Evolutionary conservation across 2,797 vertebrate genomes (phyloP).

Genomic region (Peromyscus attwateri): DNA sequence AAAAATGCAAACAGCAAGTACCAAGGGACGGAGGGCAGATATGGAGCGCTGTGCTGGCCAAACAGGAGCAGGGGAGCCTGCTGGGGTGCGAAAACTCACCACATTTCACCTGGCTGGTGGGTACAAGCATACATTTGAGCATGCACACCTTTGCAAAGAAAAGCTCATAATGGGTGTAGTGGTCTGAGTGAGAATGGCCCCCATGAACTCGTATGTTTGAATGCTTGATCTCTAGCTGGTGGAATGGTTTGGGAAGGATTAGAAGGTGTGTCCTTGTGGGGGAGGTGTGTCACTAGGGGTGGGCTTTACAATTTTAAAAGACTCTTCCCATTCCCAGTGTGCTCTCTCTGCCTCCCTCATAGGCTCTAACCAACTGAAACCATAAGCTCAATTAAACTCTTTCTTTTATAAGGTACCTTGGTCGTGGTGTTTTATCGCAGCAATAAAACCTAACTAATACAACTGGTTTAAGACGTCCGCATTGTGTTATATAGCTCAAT

Average conservation of each 20-base stretch:
- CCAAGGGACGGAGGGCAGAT: neutral
- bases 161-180: neutral
- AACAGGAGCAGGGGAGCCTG: neutral
- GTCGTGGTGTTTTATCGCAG: neutral
- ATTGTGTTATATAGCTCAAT: neutral
- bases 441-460: neutral
- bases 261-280: neutral
- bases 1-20: neutral
- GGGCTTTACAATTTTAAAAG: no score
- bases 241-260: neutral
- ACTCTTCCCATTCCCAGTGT: neutral
- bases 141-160: accelerated
- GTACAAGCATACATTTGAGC: accelerated
- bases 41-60: neutral
- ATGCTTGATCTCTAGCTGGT: neutral
- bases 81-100: accelerated
- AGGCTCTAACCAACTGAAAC: neutral
- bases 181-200: neutral
- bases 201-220: neutral
- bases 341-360: neutral
- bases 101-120: neutral
- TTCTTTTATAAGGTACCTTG: neutral
- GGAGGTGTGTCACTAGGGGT: neutral
- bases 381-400: neutral
- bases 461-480: neutral